These are phyloP conservation scores for Enoplolaimus lenunculus DNA, from an alignment of 2,888 invertebrate species.

Conservation along the genomic window DNA sequence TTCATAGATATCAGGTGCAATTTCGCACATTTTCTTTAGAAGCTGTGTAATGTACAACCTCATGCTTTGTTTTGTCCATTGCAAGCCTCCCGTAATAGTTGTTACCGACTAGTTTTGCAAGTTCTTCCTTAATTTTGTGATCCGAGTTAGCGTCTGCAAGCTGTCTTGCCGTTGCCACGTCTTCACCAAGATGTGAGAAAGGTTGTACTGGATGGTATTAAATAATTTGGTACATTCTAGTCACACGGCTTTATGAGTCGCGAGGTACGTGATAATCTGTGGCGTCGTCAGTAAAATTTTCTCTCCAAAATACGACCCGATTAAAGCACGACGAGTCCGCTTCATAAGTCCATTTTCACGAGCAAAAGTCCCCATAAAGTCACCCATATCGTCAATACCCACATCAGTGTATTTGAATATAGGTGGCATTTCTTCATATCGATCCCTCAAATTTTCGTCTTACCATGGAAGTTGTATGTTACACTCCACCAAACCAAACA, in stretches of 20 bases:
- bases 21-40: too few relatives aligned
- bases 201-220: not conserved
- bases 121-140: slow-evolving; percentile 2
- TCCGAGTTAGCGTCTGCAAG: not conserved
- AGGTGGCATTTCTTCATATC: slow-evolving; percentile 8
- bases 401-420: slow-evolving; percentile 9
- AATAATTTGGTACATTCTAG: not conserved
- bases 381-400: slow-evolving; percentile 7
- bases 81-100: not conserved
- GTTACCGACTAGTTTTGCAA: slow-evolving; percentile 2
- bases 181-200: not conserved
- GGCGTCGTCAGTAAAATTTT: slow-evolving; percentile 15
- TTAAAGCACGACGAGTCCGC: not conserved
- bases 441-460: not conserved
- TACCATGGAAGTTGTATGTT: not conserved
- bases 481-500: not conserved
- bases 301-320: not conserved
- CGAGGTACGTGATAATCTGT: too few relatives aligned
- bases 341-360: not conserved
- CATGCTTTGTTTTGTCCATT: not conserved
- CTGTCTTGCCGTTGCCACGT: not conserved
- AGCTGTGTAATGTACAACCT: slow-evolving; percentile 1
- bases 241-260: too few relatives aligned
- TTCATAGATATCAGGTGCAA: too few relatives aligned
- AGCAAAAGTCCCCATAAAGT: not conserved